phyloP scores from a whole-genome alignment of 2,113 vertebrate genomes.

The Podilymbus podiceps region DNA sequence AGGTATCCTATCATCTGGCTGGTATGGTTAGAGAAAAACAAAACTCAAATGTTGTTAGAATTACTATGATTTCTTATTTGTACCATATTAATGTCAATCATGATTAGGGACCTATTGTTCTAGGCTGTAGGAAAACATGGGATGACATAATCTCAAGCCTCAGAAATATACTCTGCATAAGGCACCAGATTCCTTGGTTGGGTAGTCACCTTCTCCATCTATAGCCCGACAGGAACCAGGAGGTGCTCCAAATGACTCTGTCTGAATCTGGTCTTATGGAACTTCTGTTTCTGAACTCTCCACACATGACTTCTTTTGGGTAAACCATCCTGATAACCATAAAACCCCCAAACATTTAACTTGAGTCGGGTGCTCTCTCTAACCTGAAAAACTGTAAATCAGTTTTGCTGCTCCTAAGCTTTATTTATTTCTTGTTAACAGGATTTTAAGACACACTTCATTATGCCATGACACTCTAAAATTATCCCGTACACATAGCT shows the following conservation, averaged over 20 bases:
- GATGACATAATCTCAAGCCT: not conserved
- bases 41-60: not conserved
- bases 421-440: not conserved
- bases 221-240: not conserved
- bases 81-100: not conserved
- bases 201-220: not conserved
- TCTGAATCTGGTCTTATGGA: not conserved
- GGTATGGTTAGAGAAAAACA: not conserved
- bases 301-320: not conserved
- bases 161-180: not conserved
- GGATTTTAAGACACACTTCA: not conserved
- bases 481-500: not conserved
- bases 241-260: not conserved
- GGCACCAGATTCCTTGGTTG: not conserved
- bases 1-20: not conserved
- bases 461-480: not conserved
- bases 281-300: not conserved
- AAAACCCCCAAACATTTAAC: not conserved
- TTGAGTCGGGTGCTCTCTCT: not conserved
- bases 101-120: slow-evolving; percentile 8
- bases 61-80: not conserved
- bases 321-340: not conserved
- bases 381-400: not conserved
- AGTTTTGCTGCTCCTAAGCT: not conserved
- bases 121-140: not conserved